Evolutionary conservation across 64 coral and sea anemone genomes (phyloP), one percentile per base, ranked within the genome.

Genomic region (Platygyra sinensis): DNA sequence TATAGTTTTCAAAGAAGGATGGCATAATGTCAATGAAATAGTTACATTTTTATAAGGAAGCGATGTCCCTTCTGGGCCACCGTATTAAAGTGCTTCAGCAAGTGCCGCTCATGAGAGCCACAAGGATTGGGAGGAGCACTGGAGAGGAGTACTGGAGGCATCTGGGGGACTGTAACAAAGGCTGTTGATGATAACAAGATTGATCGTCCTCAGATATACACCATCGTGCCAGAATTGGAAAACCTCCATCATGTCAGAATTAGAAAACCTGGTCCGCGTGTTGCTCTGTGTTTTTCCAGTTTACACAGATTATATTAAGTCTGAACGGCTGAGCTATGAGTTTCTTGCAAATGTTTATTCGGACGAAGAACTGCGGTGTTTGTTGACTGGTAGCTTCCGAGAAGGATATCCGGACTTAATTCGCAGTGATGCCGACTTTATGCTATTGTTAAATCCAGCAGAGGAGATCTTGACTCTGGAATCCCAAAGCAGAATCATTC

Each of bases 331-430:
- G 31, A 67, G 31, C 16, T 32, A 42, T 33, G 80, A 65, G 24
- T 83, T 83, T 36, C 29, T 24, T 20, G 60, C 29, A 0, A 25
- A 83, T 30, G 14, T 17, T 42, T 22, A 67, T 3, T 24, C 80
- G 31, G 8, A 4, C 8, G 80, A 83, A 3, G 30, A 67, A 42
- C 27, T 42, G 30, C 29, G 80, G 31, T 67, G n/a, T 39, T 15
- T 67, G 9, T 5, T 67, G 0, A 83, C 80, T 1, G 80, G 80
- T 10, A 83, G 80, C 61, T 83, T 46, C 30, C 60, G 30, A 17
- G 80, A 83, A 42, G 80, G 60, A 22, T 83, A 65, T 65, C 80
- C 80, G 2, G 80, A 65, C 30, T 20, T 62, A 42, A 0, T 80
- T 2, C 22, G 22, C 60, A 83, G 80, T n/a, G 80, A 83, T 83